A percentile compares a stretch with the other conserved stretches of the same genome.
Conservation (phyloP, 2,113 vertebrate species). For the Austrofundulus limnaeus region DNA sequence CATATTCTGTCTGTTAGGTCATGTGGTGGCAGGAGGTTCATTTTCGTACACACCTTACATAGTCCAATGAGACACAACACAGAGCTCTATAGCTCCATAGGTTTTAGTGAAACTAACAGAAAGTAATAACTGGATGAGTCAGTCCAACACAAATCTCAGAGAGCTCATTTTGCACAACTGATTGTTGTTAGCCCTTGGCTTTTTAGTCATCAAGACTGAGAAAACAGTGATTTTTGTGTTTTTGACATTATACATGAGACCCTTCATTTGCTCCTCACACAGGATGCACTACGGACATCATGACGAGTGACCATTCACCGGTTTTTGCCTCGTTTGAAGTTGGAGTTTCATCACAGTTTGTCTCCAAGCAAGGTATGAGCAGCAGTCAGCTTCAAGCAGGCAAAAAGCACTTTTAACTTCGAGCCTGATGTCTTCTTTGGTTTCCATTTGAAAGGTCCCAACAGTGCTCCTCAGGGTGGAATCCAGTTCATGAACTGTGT, state of each 20-base stretch:
- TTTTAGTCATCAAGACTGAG: background rate
- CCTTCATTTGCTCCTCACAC: conserved; percentile 30
- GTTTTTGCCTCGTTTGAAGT: conserved; percentile 97
- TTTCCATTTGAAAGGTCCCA: conserved; percentile 78
- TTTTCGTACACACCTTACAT: too few species aligned
- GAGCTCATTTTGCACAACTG: too few species aligned
- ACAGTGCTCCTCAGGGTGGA: conserved; percentile 83
- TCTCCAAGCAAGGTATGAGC: conserved; percentile 90
- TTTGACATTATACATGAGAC: background rate
- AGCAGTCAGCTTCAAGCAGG: background rate
- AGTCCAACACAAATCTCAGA: too few species aligned
- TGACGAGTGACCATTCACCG: conserved; percentile 96
- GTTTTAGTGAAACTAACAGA: too few species aligned
- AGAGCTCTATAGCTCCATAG: too few species aligned
- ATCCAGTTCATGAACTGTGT: conserved; percentile 91
- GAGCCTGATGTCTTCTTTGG: conserved; percentile 1
- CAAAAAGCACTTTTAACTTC: background rate
- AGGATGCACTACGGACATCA: conserved; percentile 95
- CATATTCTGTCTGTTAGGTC: too few species aligned
- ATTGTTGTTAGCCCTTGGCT: too few species aligned
- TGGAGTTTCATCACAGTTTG: conserved; percentile 96
- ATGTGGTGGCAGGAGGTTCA: too few species aligned
- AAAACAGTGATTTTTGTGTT: background rate
- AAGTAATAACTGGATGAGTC: too few species aligned
- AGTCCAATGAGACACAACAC: too few species aligned